Base-by-base conservation (phyloP, 2,888 invertebrate species). In the Hanleya hanleyi region DNA sequence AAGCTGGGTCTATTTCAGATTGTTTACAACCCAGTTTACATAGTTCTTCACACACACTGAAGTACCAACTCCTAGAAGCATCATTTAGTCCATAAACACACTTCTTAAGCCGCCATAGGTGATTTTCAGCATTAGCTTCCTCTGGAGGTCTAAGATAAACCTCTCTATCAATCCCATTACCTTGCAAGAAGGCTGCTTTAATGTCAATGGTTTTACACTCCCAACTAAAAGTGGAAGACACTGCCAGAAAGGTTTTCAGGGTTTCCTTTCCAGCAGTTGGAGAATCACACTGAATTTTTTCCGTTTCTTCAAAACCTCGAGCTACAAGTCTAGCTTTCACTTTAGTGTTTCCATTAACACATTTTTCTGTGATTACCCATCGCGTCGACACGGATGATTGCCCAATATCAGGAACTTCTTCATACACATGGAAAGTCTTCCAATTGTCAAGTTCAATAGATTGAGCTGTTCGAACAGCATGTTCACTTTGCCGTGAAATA, bases 1-100 rank as follows among this genome's bases (percentile, higher is more conserved):
- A 37, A 38, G 72, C 38, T 5, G 61, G 68, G 35, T 71, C 71
- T 22, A 51, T 41, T 26, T 67, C 33, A 33, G 68, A 72, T 35
- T 67, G 51, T 38, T 29, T 29, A 37, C 51, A 67, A n/a, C 37
- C 51, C 2, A 67, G 67, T 32, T 67, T 33, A 5, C 22, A 50
- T 37, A 67, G 33, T 36, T 35, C 41, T 12, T 49, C 49, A 33
- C 38, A 26, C 1, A 71, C 67, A 67, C 67, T 71, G n/a, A 36
- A 38, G 41, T 67, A 71, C 29, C 41, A 71, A 9, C 33, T 32
- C 26, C 66, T 6, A 29, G 71, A 71, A 22, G 71, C 71, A 26
- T 71, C 67, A 51, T 69, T 69, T 9, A 73, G 33, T 0, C 73
- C 73, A 57, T 70, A 73, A 32, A 73, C 35, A 57, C 70, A 65